phyloP scores from a whole-genome alignment of 1,140 invertebrate genomes.

The Cryptotermes secundus region DNA sequence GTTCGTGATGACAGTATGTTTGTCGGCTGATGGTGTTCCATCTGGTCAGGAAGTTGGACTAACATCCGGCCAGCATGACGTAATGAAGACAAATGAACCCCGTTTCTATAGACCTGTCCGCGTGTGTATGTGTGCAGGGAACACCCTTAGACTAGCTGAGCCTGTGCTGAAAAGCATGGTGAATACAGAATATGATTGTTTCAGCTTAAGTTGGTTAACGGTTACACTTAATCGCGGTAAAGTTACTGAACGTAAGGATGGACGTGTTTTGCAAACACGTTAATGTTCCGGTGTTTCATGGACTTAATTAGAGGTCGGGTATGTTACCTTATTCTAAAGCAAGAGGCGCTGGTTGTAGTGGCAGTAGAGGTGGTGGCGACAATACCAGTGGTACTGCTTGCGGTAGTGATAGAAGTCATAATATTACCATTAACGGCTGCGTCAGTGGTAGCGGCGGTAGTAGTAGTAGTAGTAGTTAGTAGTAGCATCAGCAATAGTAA shows the following conservation, averaged over 20 bases:
- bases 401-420: background rate
- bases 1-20: background rate
- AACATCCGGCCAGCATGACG: background rate
- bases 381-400: background rate
- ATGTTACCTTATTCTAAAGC: no score
- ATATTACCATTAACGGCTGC: background rate
- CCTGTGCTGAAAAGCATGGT: background rate
- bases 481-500: background rate
- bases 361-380: background rate
- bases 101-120: background rate
- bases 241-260: no score
- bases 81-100: conserved; percentile 4
- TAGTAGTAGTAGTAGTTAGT: background rate
- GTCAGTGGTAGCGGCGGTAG: background rate
- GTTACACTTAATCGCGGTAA: no score
- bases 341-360: background rate
- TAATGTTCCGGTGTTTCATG: no score
- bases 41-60: background rate
- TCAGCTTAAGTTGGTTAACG: no score
- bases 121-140: background rate
- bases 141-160: background rate
- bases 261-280: no score
- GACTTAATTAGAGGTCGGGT: no score
- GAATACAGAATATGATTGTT: no score
- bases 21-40: background rate